Evolutionary conservation across 30 jellyfish, hydroid and myxozoan genomes (phyloP).

Genomic region (Aurelia aurita complex sp. Pacific): DNA sequence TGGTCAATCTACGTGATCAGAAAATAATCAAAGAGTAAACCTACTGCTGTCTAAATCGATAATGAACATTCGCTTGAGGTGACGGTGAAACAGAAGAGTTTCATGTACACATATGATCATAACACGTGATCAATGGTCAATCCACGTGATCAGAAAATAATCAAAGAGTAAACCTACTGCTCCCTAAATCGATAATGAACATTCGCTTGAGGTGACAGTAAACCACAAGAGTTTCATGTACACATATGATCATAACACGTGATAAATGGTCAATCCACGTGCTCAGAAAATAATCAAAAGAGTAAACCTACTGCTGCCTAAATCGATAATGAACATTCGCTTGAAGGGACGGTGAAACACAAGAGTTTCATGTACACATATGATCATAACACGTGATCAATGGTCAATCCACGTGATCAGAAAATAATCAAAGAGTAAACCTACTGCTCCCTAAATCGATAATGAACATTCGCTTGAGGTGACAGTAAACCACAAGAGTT

Average conservation of each 20-base stretch:
- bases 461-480: slow-evolving; percentile 80
- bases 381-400: slow-evolving; percentile 8
- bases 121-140: neutral
- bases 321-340: slow-evolving; percentile 84
- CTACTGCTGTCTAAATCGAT: slow-evolving; percentile 91
- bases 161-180: slow-evolving; percentile 66
- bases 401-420: neutral
- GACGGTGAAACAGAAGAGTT: slow-evolving; percentile 85
- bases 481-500: slow-evolving; percentile 82
- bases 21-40: slow-evolving; percentile 12
- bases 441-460: slow-evolving; percentile 95
- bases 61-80: slow-evolving; percentile 80
- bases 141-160: neutral
- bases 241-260: slow-evolving; percentile 28
- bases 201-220: slow-evolving; percentile 84
- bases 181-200: slow-evolving; percentile 92
- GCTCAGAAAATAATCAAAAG: neutral
- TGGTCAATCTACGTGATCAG: neutral
- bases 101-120: slow-evolving; percentile 89
- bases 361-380: slow-evolving; percentile 93
- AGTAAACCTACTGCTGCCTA: slow-evolving; percentile 86
- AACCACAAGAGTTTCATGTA: slow-evolving; percentile 84
- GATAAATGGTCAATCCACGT: no score
- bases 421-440: slow-evolving; percentile 5
- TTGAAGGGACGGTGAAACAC: slow-evolving; percentile 85